Percentiles rank a stretch among this genome's conserved stretches.
These are phyloP conservation scores for Tupaia chinensis DNA, from an alignment of 2,113 vertebrate genomes.

Conservation along the genomic window DNA sequence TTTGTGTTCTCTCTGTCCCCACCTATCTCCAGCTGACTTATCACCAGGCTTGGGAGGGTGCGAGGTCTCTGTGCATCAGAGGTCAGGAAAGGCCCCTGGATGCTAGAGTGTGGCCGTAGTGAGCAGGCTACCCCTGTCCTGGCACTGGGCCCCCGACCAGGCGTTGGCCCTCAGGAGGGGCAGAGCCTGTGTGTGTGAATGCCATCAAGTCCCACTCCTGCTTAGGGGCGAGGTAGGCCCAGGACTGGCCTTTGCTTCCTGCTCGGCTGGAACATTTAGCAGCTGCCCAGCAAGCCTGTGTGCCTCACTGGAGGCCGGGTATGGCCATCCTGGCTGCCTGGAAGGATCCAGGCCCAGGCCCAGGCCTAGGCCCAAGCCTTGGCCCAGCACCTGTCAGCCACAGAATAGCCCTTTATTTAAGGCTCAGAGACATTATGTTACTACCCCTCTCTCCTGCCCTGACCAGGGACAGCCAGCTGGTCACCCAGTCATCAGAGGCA, in stretches of 20 bases:
- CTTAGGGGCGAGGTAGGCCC: too few species aligned
- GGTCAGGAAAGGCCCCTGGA: too few species aligned
- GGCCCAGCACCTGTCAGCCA: not conserved
- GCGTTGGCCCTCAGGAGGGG: not conserved
- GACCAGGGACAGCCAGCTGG: not conserved
- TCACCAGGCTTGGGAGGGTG: not conserved
- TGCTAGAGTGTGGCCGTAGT: accelerated
- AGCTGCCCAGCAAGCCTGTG: not conserved
- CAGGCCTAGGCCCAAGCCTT: not conserved
- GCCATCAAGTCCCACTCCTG: not conserved
- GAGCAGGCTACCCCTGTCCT: not conserved
- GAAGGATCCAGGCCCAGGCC: not conserved
- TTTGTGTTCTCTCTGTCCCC: not conserved
- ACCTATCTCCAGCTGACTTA: too few species aligned
- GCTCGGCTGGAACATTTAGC: accelerated
- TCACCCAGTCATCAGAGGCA: not conserved
- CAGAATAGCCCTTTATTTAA: not conserved
- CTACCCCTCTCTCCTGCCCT: not conserved
- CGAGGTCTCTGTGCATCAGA: not conserved
- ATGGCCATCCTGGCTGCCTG: not conserved
- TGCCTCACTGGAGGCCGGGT: not conserved
- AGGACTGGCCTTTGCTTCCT: accelerated
- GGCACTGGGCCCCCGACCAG: not conserved
- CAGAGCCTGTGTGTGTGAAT: not conserved
- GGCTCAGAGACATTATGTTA: accelerated